phyloP scores from a whole-genome alignment of 2,113 vertebrate species.

The Oncorhynchus keta region DNA sequence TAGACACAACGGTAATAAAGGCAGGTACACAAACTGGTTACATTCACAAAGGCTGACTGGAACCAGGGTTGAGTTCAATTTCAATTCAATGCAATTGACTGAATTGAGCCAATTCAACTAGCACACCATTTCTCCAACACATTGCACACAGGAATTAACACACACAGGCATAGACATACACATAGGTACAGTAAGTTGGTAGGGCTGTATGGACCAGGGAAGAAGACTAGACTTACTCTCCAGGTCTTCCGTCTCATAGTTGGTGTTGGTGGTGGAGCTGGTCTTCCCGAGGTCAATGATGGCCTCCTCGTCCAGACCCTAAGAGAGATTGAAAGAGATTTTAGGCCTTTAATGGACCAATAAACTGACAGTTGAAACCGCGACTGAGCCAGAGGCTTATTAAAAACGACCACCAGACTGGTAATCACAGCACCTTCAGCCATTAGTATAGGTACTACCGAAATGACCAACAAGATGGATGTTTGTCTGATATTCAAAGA shows the following conservation, averaged over 20 bases:
- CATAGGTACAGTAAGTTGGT: background rate
- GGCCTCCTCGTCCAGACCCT: constrained; percentile 94
- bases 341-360: background rate
- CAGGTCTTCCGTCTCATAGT: constrained; percentile 90
- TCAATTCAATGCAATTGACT: no score
- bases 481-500: no score
- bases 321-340: constrained; percentile 18
- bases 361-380: background rate
- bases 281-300: constrained; percentile 92
- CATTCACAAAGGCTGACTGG: background rate
- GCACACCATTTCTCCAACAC: background rate
- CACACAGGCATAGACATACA: background rate
- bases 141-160: background rate
- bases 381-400: no score
- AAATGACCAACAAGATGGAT: no score
- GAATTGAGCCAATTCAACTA: background rate
- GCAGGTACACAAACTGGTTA: no score
- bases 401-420: no score
- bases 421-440: no score
- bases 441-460: no score
- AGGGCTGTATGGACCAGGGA: background rate
- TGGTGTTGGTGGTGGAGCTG: constrained; percentile 88
- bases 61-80: no score
- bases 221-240: constrained; percentile 82
- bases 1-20: no score